A percentile compares a stretch with the other conserved stretches of the same genome.
Evolutionary conservation across 2,113 vertebrate species (phyloP).

Genomic region (Chaetura pelagica): DNA sequence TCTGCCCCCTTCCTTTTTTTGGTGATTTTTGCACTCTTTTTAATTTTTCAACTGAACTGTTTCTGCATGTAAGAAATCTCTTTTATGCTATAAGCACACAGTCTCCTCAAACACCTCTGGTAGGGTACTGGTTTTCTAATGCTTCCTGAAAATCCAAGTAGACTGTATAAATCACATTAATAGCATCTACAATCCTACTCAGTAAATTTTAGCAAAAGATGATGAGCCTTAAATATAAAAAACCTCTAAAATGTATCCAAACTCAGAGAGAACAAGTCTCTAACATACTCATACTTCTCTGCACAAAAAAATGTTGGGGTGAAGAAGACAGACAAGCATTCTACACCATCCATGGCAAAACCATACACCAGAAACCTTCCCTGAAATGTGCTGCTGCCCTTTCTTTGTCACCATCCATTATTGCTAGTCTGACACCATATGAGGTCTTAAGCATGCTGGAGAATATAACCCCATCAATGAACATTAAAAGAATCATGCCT

Average conservation of each 20-base stretch:
- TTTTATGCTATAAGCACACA: background rate
- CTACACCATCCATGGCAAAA: background rate
- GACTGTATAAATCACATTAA: background rate
- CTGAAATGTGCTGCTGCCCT: background rate
- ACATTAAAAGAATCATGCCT: background rate
- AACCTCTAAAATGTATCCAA: background rate
- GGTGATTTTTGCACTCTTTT: background rate
- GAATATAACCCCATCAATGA: background rate
- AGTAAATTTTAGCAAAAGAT: background rate
- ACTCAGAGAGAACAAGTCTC: background rate
- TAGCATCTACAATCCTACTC: background rate
- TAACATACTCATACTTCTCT: background rate
- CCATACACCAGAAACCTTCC: background rate
- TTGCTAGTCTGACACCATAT: background rate
- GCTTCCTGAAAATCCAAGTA: background rate
- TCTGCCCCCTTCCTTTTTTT: background rate
- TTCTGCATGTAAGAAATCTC: background rate
- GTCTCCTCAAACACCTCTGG: background rate
- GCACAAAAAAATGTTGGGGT: rapidly evolving
- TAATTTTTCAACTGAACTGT: background rate
- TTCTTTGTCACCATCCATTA: background rate
- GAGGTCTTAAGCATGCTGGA: background rate
- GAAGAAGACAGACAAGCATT: background rate
- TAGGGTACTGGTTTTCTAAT: background rate
- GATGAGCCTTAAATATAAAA: background rate